Base-by-base conservation (phyloP, 1,140 invertebrate species). In the Trichonephila clavipes region DNA sequence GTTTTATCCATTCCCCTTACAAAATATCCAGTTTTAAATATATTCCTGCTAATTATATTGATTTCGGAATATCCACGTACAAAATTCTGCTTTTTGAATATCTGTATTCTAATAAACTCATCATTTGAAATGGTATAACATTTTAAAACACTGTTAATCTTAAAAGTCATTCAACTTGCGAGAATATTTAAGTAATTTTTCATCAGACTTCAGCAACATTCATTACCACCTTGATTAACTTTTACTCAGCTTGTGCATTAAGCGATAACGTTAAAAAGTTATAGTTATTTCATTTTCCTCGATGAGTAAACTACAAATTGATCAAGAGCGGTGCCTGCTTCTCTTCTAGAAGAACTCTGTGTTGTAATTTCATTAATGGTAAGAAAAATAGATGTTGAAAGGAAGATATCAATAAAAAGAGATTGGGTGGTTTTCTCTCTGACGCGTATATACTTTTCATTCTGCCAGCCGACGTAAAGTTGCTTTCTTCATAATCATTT, bases 401-500 rank as follows among this genome's bases (percentile, higher is more conserved):
- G 82, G n/a, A 83, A 83, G 82, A 83, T 83, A 59, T 83, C 51
- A 83, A 83, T 51, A 83, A 59, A 83, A 59, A 83, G 82, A 83
- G 82, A 2, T 58, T 58, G 82, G 82, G 82, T 83, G 82, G 40
- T 83, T 83, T 83, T 44, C 24, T 21, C 58, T 24, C 51, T 58
- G 82, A 83, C 19, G n/a, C 81, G 44, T 83, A 40, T 40, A 40
- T 28, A 77, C 72, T 34, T 77, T 77, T 77, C n/a, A 77, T 77
- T 51, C 40, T 24, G 44, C 21, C 7, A 34, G 72, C 72, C 72
- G 72, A 40, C 28, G 16, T 18, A 24, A 83, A 58, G 59, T 83
- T 83, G 82, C 82, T 83, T 83, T 83, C 51, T 24, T 59, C 51
- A 44, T 83, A 83, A 59, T 83, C 82, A 83, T 83, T 83, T 83